Percentiles rank a stretch among this genome's conserved stretches.
These are phyloP conservation scores for Orthonychiurus folsomi DNA, from an alignment of 2,888 invertebrate genomes.

Conservation along the genomic window DNA sequence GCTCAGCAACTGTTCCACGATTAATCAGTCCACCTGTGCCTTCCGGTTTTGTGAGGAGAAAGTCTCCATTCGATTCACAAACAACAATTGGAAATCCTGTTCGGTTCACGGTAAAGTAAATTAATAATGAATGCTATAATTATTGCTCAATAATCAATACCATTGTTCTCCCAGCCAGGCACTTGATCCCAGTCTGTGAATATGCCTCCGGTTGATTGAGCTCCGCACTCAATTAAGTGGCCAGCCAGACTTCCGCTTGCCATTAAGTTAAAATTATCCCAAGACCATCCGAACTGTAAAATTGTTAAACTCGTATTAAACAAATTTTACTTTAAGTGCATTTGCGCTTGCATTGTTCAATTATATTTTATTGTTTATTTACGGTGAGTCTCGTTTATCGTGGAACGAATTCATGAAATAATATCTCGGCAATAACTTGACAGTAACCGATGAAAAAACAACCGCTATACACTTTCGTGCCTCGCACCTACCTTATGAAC, in stretches of 20 bases:
- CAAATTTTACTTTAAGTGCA: too few relatives aligned
- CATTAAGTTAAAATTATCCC: slow-evolving; percentile 45
- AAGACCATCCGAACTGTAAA: slow-evolving; percentile 45
- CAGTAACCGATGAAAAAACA: too few relatives aligned
- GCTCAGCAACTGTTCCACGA: slow-evolving; percentile 46
- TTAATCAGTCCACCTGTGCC: slow-evolving; percentile 47
- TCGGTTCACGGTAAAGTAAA: not conserved
- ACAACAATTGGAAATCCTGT: slow-evolving; percentile 48
- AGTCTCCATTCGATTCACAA: slow-evolving; percentile 44
- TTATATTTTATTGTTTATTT: too few relatives aligned
- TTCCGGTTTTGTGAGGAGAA: slow-evolving; percentile 46
- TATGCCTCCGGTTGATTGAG: slow-evolving; percentile 48
- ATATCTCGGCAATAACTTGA: too few relatives aligned
- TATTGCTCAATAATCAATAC: slow-evolving; percentile 14
- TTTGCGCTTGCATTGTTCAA: too few relatives aligned
- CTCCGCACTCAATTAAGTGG: slow-evolving; percentile 50
- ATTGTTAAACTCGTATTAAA: slow-evolving; percentile 2
- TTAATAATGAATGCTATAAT: not conserved
- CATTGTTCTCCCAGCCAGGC: slow-evolving; percentile 44
- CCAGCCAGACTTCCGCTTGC: slow-evolving; percentile 48
- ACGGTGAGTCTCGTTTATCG: too few relatives aligned
- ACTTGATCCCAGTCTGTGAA: slow-evolving; percentile 49
- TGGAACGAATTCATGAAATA: too few relatives aligned
- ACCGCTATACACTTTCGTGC: not conserved
- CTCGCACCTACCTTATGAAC: slow-evolving; percentile 43